A percentile compares a stretch with the other conserved stretches of the same genome.
These are phyloP conservation scores for Sakesphorus luctuosus DNA, from an alignment of 2,113 vertebrate genomes.

Conservation along the genomic window DNA sequence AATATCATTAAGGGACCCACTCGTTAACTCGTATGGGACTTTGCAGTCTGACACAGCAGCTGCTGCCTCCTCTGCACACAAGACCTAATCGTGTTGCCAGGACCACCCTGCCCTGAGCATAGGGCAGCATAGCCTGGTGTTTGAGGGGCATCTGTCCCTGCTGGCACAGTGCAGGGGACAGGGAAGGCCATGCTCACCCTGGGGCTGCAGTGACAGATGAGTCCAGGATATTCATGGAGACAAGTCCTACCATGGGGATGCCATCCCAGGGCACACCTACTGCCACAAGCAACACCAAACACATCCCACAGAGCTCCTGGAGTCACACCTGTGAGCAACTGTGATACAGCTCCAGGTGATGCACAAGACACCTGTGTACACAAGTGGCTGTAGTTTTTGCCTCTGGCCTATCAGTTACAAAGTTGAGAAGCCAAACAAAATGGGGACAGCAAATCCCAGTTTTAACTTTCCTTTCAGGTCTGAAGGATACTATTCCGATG, in stretches of 20 bases:
- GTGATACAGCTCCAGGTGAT: accelerated
- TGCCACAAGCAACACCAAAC: background rate
- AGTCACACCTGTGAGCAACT: background rate
- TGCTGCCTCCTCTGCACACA: background rate
- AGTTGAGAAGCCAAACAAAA: background rate
- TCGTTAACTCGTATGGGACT: accelerated
- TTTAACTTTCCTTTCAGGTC: background rate
- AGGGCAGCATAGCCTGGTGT: background rate
- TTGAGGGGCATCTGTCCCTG: background rate
- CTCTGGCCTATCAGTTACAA: background rate
- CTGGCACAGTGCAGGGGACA: background rate
- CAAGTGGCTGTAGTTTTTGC: background rate
- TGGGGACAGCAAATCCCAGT: background rate
- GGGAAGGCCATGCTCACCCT: background rate
- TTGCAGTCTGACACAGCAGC: no score
- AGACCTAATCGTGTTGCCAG: background rate
- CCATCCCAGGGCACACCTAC: background rate
- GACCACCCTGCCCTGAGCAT: background rate
- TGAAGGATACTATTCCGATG: background rate
- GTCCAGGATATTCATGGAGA: background rate
- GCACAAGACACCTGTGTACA: accelerated
- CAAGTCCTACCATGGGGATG: background rate
- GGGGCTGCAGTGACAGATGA: background rate
- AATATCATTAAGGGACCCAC: background rate
- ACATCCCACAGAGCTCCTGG: background rate